These are phyloP conservation scores for Symphodus melops DNA, from an alignment of 2,113 vertebrate species.

Conservation along the genomic window DNA sequence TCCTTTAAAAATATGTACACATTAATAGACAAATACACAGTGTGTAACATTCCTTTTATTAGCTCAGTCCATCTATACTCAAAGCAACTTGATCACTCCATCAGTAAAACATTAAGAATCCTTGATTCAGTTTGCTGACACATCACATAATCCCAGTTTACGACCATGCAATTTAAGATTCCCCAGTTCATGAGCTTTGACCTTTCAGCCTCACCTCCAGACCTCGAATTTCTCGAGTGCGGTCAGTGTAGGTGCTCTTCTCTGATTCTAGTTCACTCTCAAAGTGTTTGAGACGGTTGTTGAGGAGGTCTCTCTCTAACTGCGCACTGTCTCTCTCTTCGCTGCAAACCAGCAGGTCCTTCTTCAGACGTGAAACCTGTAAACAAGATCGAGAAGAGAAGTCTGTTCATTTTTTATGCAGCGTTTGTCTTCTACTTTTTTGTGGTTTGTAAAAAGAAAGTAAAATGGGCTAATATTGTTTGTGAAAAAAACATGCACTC, in stretches of 20 bases:
- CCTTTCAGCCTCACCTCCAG: conserved; percentile 86
- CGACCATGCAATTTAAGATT: conserved; percentile 2
- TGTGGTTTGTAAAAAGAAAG: no score
- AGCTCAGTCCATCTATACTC: background rate
- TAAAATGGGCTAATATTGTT: no score
- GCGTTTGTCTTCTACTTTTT: no score
- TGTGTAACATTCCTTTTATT: background rate
- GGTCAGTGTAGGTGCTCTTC: conserved; percentile 87
- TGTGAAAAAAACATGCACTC: no score
- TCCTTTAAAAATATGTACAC: conserved; percentile 78
- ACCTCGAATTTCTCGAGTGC: conserved; percentile 83
- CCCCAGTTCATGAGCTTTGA: conserved; percentile 23
- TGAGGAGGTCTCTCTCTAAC: conserved; percentile 90
- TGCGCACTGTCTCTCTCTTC: conserved; percentile 86
- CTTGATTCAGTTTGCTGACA: background rate
- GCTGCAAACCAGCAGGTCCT: conserved; percentile 87
- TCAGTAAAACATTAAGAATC: background rate
- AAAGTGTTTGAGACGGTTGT: conserved; percentile 87
- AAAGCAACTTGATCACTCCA: background rate
- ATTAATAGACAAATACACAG: background rate
- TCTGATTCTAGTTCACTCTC: conserved; percentile 88
- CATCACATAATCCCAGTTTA: background rate
- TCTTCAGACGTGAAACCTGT: conserved; percentile 88
- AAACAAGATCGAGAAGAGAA: background rate
- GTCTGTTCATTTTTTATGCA: no score